Percentiles rank a stretch among this genome's conserved stretches.
Evolutionary conservation across 2,888 invertebrate species (phyloP).

Genomic region (Plemyria rubiginata): DNA sequence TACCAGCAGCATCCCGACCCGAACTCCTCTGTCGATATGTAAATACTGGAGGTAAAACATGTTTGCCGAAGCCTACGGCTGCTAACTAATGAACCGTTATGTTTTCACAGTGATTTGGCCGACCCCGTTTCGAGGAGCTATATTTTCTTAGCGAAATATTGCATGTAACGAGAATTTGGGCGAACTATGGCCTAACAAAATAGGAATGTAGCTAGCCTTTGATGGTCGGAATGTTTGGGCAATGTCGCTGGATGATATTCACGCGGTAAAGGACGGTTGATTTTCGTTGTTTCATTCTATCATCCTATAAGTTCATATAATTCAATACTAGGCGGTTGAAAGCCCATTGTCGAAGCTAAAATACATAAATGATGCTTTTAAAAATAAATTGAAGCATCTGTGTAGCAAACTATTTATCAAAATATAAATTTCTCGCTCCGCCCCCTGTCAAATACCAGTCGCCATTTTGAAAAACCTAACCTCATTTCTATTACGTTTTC

Average conservation of each 20-base stretch:
- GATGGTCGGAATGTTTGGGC: neutral
- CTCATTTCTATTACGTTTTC: neutral
- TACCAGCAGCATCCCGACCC: constrained; percentile 53
- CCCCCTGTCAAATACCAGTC: no score
- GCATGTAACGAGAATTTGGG: constrained; percentile 12
- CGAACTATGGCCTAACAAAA: constrained; percentile 18
- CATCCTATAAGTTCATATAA: no score
- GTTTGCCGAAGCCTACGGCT: constrained; percentile 72
- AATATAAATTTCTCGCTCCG: no score
- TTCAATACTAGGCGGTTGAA: no score
- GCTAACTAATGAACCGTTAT: constrained; percentile 81
- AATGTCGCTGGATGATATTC: neutral
- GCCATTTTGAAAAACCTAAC: no score
- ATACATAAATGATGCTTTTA: no score
- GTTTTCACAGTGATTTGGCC: constrained; percentile 70
- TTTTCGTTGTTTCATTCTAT: no score
- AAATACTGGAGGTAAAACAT: constrained; percentile 73
- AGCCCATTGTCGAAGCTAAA: no score
- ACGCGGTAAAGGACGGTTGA: no score
- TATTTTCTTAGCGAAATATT: constrained; percentile 51
- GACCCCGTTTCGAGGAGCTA: constrained; percentile 52
- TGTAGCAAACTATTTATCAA: no score
- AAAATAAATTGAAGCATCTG: no score
- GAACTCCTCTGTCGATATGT: constrained; percentile 58
- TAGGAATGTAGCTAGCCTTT: constrained; percentile 1